Evolutionary conservation across 2,797 vertebrate genomes (phyloP), one percentile per base, ranked within the genome.

Genomic region (Sarcoramphus papa): DNA sequence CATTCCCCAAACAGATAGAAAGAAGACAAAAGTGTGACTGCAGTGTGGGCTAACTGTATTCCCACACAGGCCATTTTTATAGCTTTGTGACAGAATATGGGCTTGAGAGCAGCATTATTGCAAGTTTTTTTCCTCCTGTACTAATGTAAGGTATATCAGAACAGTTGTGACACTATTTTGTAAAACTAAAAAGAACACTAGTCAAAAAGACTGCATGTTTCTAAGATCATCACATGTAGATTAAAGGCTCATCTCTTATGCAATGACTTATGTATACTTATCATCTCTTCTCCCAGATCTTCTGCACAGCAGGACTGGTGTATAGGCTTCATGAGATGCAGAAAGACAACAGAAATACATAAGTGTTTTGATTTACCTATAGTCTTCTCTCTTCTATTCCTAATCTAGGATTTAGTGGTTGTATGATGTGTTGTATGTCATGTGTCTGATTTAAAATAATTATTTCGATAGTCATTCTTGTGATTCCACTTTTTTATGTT

Each of bases 221-320:
- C 81, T 83, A 77, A 91, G 48, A 83, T 91, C 13, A 2, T 94
- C 76, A 53, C 69, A 30, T 53, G 59, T 43, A 97, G 95, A 94
- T 95, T 94, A 97, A 97, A 97, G 96, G 50, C 89, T 91, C 92
- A 59, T 95, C 76, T 93, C 87, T 84, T 88, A 84, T 35, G 56
- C 54, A 86, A 22, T 93, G 93, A 90, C 85, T 96, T 95, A 84
- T 63, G 63, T 82, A 93, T 91, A 82, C 62, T 91, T 88, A 92
- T 95, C 95, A 96, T 92, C 79, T 85, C 82, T 79, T 65, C 65
- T 89, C 9, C 70, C 48, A 65, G 75, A 91, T 88, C 78, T 87
- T 92, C 68, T 78, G 57, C 85, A 33, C 89, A 95, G 93, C 93
- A 76, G 82, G 91, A 45, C 67, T 88, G 69, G 51, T 93, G 43